Evolutionary conservation across 2,888 invertebrate genomes (phyloP), one percentile per base, ranked within the genome.

Genomic region (Thelaira solivaga): DNA sequence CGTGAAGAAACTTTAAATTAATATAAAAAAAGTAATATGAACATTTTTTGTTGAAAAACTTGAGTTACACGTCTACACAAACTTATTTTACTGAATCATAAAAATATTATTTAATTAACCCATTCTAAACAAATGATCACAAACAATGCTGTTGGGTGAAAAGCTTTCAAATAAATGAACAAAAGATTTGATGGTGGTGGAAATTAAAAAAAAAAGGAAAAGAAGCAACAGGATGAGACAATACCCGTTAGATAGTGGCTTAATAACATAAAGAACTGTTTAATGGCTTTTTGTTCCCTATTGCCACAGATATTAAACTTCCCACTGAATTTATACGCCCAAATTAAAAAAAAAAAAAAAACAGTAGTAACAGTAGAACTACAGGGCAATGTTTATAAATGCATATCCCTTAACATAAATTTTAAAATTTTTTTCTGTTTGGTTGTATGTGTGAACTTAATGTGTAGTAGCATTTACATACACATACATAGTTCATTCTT

Each of bases 161-260:
- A 20, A 22, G n/a, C n/a, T n/a, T n/a, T n/a, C n/a, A n/a, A n/a
- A n/a, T n/a, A n/a, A n/a, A n/a, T n/a, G n/a, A n/a, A n/a, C n/a
- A n/a, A n/a, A n/a, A n/a, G n/a, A n/a, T n/a, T n/a, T n/a, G n/a
- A n/a, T n/a, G n/a, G n/a, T n/a, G n/a, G n/a, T n/a, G n/a, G n/a
- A n/a, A n/a, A n/a, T n/a, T n/a, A n/a, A n/a, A n/a, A n/a, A n/a
- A n/a, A n/a, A n/a, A n/a, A n/a, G n/a, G n/a, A n/a, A n/a, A n/a
- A n/a, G 8, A 61, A 24, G 45, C 61, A 61, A 61, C 34, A 61
- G 61, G 13, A 31, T 34, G 31, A 45, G 22, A 22, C 31, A 22
- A 3, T 31, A 10, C 31, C 31, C 31, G 7, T 10, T 31, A 31
- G 31, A 11, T 31, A n/a, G n/a, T n/a, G n/a, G n/a, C n/a, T n/a